Evolutionary conservation across 2,797 vertebrate genomes (phyloP).

Genomic region (Anguilla marmorata): DNA sequence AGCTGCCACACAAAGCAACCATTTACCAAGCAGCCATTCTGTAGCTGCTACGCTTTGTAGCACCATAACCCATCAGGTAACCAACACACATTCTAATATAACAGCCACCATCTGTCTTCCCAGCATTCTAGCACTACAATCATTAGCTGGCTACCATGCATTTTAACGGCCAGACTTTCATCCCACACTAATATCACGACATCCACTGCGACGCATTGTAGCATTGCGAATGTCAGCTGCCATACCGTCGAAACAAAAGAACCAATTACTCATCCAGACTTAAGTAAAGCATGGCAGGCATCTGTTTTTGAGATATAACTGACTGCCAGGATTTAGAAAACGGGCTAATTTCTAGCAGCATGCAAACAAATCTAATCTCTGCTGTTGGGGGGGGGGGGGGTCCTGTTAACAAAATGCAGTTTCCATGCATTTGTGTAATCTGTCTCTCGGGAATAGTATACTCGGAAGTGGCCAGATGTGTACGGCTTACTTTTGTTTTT

Average conservation of each 20-base stretch:
- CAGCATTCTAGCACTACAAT: background rate
- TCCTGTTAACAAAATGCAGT: background rate
- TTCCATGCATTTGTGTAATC: background rate
- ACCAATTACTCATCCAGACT: conserved; percentile 17
- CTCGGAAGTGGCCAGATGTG: background rate
- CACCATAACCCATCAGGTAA: background rate
- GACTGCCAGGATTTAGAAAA: background rate
- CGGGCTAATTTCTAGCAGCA: background rate
- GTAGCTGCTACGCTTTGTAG: background rate
- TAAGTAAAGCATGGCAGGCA: background rate
- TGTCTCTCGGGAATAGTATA: background rate
- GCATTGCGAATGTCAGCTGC: background rate
- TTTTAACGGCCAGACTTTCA: background rate
- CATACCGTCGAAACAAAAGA: background rate
- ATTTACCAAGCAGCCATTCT: background rate
- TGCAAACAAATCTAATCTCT: background rate
- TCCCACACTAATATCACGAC: background rate
- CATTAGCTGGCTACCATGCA: background rate
- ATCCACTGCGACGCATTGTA: background rate
- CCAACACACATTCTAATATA: background rate
- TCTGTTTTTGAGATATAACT: conserved; percentile 8
- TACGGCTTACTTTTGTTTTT: background rate
- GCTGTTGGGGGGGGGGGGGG: background rate
- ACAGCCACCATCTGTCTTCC: background rate
- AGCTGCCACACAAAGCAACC: background rate